Percentiles rank a stretch among this genome's conserved stretches.
Conservation (phyloP, 2,113 vertebrate genomes). For the Steatornis caripensis region DNA sequence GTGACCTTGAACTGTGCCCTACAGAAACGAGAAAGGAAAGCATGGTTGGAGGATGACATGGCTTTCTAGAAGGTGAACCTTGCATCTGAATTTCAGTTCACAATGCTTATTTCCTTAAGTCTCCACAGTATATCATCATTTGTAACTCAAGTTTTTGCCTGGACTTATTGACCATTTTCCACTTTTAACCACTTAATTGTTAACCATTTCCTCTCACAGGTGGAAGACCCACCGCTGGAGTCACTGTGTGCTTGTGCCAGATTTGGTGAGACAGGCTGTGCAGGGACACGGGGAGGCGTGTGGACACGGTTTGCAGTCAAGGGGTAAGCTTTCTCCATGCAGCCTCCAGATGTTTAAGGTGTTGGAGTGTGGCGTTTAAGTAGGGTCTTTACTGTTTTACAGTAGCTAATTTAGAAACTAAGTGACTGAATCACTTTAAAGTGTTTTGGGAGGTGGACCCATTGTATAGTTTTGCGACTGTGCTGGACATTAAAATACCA, state of each 20-base stretch:
- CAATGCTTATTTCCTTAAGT: neutral
- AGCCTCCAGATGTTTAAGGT: neutral
- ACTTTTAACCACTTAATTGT: neutral
- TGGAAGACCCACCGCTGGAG: slow-evolving; percentile 90
- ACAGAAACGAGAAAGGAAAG: neutral
- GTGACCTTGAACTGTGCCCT: neutral
- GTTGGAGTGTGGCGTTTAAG: neutral
- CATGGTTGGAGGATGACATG: rapidly evolving
- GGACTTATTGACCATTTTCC: neutral
- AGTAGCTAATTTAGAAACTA: neutral
- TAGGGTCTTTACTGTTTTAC: neutral
- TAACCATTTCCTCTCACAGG: slow-evolving; percentile 57
- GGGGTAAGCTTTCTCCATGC: slow-evolving; percentile 76
- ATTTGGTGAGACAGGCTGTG: slow-evolving; percentile 74
- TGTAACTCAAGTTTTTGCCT: neutral
- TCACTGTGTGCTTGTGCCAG: slow-evolving; percentile 85
- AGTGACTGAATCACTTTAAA: neutral
- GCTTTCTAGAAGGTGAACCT: neutral
- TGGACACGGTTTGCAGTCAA: slow-evolving; percentile 87
- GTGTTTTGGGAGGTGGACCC: neutral
- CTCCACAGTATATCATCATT: rapidly evolving
- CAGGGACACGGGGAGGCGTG: slow-evolving; percentile 78
- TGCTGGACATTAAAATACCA: neutral
- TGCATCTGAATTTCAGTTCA: neutral
- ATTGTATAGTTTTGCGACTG: neutral